Evolutionary conservation across 2,888 invertebrate species (phyloP).

Genomic region (Muschampia plurimacula): DNA sequence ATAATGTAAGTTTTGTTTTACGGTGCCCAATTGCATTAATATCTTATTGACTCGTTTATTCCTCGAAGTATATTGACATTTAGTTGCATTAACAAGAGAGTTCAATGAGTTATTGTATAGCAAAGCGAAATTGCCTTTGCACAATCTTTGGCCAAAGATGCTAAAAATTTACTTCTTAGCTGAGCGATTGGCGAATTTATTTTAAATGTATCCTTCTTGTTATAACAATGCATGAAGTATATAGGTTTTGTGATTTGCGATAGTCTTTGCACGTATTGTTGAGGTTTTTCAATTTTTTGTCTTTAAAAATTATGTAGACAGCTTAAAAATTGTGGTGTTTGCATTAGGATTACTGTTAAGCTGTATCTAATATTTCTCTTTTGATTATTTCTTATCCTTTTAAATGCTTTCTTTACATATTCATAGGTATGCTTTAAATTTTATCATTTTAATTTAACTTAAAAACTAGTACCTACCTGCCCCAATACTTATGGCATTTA

Average conservation of each 20-base stretch:
- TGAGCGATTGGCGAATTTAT: constrained; percentile 30
- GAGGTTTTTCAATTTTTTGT: no score
- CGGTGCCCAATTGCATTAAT: constrained; percentile 7
- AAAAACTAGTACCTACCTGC: no score
- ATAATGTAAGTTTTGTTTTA: constrained; percentile 90
- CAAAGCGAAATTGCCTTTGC: constrained; percentile 36
- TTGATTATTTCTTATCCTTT: no score
- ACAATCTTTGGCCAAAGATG: constrained; percentile 38
- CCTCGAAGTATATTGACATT: not conserved
- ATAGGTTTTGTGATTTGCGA: not conserved
- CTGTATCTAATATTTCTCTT: no score
- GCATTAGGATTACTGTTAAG: not conserved
- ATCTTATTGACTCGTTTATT: not conserved
- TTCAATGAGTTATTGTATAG: constrained; percentile 9
- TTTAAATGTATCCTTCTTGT: not conserved
- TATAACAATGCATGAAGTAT: constrained; percentile 39
- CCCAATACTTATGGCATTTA: no score
- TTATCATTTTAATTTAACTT: no score
- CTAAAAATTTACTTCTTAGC: constrained; percentile 46
- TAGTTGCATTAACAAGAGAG: not conserved
- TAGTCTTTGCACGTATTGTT: not conserved
- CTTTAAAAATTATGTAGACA: no score
- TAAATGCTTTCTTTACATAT: no score
- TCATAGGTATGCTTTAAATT: no score
- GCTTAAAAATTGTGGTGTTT: not conserved